Base-by-base conservation (phyloP, 2,797 vertebrate species). In the Acridotheres tristis region DNA sequence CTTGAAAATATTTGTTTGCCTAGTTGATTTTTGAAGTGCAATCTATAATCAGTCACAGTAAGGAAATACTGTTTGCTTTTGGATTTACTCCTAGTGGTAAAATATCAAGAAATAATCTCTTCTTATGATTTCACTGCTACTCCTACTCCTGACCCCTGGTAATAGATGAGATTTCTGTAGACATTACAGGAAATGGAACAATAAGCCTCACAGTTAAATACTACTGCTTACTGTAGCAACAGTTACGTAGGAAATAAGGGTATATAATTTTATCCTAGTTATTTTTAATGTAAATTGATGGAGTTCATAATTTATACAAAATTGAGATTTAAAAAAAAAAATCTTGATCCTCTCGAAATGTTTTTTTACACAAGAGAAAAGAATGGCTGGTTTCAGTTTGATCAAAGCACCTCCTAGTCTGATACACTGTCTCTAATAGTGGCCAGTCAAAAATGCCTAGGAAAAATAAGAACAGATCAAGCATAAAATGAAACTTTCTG, bases 401-500 rank as follows among this genome's bases (percentile, higher is more conserved):
- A 48, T 69, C 58, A 78, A 84, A 75, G 7, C 27, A 78, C 8
- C 21, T 19, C 27, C 32, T 77, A 34, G 29, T 69, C 40, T 79
- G 51, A 59, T 82, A 53, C 23, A 17, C 23, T 74, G 34, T 57
- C 45, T 79, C 29, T 85, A 92, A 54, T 50, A 85, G 40, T 32
- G 38, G 34, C 34, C 53, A 57, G 68, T 79, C 65, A 92, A 74
- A 90, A 94, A 66, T 36, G 16, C 34, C 72, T 42, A 20, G 42
- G 53, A 92, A 92, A 91, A 89, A 57, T 54, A 89, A 82, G 34
- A 94, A 61, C 38, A 92, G 50, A 71, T 89, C 65, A 94, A 87
- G 89, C 92, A 74, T 95, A 93, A 95, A 90, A 94, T 86, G 83
- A 90, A 95, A 84, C 73, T 88, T 91, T 74, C 79, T 91, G 88